Base-by-base conservation (phyloP, 2,797 vertebrate genomes). In the Rhabdomys pumilio region DNA sequence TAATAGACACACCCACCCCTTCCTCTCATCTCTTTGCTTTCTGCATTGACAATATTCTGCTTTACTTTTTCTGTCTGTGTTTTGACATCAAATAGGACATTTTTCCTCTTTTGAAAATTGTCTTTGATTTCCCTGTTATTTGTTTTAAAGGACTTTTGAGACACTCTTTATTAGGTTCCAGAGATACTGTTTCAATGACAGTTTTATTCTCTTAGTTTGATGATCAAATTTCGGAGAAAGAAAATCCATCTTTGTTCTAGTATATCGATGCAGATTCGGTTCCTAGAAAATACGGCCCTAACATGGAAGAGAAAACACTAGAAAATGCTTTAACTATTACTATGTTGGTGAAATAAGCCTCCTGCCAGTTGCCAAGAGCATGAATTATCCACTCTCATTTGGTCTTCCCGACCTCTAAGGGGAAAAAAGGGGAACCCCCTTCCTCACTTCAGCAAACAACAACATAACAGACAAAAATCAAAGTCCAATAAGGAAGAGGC, bases 81-180 rank as follows among this genome's bases (percentile, higher is more conserved):
- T 82, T 69, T 93, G 77, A 55, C 75, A 80, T 34, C 57, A 38
- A 22, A 38, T 44, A 63, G 75, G 24, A 29, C 50, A 90, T 19
- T 92, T 92, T 90, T 26, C 85, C 5, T 53, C 29, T 81, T 83
- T 94, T 53, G 80, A 76, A 80, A 94, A 93, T 65, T 38, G 34
- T 47, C 77, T n/a, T 85, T 72, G 31, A 67, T 57, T 93, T 94
- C 59, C 94, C 94, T 53, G 20, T 79, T 73, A 44, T 38, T 90
- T 91, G 6, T 81, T 91, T 94, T 90, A 89, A 96, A 87, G 91
- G 38, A 79, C n/a, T 38, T 67, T 93, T 55, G 79, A 84, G 85
- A 93, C n/a, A 9, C 93, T 47, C 26, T 82, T 82, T 89, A 63
- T 87, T 34, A 53, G 59, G 31, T 79, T 87, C 65, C 61, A 80